Evolutionary conservation across 2,797 vertebrate genomes (phyloP).

Genomic region (Gallinago stenura): DNA sequence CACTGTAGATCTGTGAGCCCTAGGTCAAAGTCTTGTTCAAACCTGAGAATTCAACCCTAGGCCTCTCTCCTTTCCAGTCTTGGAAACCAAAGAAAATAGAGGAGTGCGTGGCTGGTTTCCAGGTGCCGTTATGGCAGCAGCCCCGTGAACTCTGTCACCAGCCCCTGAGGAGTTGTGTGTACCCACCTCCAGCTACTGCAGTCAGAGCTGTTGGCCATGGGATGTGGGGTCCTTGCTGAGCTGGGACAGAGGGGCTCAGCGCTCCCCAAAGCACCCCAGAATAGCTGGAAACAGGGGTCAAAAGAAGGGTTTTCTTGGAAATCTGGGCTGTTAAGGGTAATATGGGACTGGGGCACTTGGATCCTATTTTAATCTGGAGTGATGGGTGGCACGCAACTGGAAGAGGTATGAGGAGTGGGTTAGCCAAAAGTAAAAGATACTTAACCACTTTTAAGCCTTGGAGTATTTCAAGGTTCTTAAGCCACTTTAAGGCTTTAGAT

Average conservation of each 20-base stretch:
- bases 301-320: background rate
- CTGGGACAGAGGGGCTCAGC: background rate
- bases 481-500: conserved; percentile 59
- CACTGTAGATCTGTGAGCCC: background rate
- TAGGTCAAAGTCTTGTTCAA: background rate
- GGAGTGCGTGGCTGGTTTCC: background rate
- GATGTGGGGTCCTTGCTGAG: background rate
- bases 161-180: too few relatives aligned
- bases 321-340: background rate
- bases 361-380: background rate
- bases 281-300: background rate
- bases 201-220: accelerated
- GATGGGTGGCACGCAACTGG: background rate
- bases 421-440: background rate
- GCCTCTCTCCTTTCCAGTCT: background rate
- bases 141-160: background rate
- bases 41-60: background rate
- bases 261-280: background rate
- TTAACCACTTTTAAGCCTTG: conserved; percentile 23
- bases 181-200: background rate
- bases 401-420: background rate
- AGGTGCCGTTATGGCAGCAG: background rate
- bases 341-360: background rate
- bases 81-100: background rate
- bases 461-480: conserved; percentile 51